Percentiles rank a stretch among this genome's conserved stretches.
Conservation (phyloP, 1,140 invertebrate genomes). For the Heterodera carotae region DNA sequence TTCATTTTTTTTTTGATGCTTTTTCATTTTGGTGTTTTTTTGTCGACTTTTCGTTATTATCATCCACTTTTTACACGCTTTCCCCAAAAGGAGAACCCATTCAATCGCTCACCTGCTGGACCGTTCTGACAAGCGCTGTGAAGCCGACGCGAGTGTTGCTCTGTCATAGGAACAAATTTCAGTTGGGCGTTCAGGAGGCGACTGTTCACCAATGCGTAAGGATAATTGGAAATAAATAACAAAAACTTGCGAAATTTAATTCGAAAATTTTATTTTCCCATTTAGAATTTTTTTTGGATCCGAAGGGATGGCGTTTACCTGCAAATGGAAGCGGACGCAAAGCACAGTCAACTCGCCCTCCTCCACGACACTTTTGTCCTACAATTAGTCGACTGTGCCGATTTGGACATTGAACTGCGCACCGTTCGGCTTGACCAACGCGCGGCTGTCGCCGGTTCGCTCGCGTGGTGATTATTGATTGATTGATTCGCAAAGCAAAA, state of each 20-base stretch:
- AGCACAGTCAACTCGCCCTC: conserved; percentile 26
- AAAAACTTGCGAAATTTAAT: background rate
- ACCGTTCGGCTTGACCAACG: background rate
- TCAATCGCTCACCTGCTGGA: conserved; percentile 29
- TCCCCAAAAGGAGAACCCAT: background rate
- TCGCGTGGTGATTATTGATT: background rate
- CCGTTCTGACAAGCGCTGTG: conserved; percentile 30
- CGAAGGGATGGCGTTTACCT: conserved; percentile 28
- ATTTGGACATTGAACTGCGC: conserved; percentile 28
- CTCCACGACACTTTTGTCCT: conserved; percentile 36
- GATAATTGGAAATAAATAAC: background rate
- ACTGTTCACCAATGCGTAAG: conserved; percentile 26
- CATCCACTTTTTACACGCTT: too few relatives aligned
- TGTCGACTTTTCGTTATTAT: too few relatives aligned
- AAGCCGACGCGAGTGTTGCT: conserved; percentile 37
- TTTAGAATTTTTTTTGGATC: conserved; percentile 36
- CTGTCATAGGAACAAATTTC: conserved; percentile 30
- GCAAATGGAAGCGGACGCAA: conserved; percentile 21
- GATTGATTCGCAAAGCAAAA: background rate
- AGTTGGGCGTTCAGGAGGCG: conserved; percentile 31
- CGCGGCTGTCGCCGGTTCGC: background rate
- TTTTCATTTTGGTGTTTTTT: too few relatives aligned
- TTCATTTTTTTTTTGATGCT: too few relatives aligned
- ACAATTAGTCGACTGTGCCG: conserved; percentile 28
- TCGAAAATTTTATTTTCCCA: conserved; percentile 9